Evolutionary conservation across 2,797 vertebrate genomes (phyloP).

Genomic region (Coccyzus lansbergi): DNA sequence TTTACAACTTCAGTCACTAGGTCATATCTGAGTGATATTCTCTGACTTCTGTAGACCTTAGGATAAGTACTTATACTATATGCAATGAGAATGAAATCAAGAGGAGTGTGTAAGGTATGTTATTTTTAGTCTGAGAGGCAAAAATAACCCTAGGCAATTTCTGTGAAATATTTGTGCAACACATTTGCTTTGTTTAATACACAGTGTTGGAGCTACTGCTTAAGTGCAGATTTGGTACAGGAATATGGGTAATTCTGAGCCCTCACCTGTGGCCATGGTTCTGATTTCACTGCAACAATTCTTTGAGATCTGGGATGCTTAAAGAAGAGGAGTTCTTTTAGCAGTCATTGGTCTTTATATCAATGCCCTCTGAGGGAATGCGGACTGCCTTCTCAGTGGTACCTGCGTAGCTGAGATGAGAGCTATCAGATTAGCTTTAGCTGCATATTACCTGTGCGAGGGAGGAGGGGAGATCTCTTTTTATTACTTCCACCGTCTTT

Average conservation of each 20-base stretch:
- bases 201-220: background rate
- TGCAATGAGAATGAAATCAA: background rate
- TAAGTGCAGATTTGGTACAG: background rate
- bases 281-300: background rate
- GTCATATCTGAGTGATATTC: background rate
- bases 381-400: background rate
- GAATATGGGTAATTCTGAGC: background rate
- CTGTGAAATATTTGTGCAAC: background rate
- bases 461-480: background rate
- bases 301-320: background rate
- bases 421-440: background rate
- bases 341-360: background rate
- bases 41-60: background rate
- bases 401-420: background rate
- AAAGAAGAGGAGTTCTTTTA: background rate
- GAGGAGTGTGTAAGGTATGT: background rate
- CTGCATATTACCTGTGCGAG: background rate
- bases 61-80: background rate
- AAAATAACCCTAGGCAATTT: background rate
- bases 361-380: background rate
- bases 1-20: slow-evolving; percentile 23
- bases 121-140: background rate
- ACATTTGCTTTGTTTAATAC: background rate
- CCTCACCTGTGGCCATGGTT: background rate
- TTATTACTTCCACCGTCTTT: background rate